Conservation (phyloP, 2,888 invertebrate species). For the Apantesis nais region DNA sequence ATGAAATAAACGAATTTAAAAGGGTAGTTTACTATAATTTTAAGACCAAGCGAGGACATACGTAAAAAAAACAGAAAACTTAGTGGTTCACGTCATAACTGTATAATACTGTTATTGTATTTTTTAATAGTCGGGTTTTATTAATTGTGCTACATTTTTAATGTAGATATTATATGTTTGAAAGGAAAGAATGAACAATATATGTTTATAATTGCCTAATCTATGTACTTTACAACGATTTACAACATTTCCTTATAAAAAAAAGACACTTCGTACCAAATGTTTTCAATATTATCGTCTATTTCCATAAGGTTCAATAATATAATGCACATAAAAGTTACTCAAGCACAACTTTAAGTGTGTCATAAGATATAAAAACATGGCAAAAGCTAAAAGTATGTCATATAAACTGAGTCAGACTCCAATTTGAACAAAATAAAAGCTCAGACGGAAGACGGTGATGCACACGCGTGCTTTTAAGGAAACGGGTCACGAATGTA, state of each 20-base stretch:
- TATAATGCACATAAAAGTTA: neutral
- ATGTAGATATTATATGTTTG: too few relatives aligned
- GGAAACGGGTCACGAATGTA: constrained; percentile 51
- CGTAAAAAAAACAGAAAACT: too few relatives aligned
- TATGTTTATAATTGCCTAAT: neutral
- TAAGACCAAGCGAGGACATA: too few relatives aligned
- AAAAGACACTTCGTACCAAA: neutral
- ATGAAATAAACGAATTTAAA: too few relatives aligned
- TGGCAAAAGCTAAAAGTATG: constrained; percentile 13
- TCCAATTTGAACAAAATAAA: constrained; percentile 26
- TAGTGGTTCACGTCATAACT: too few relatives aligned
- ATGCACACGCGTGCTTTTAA: constrained; percentile 27
- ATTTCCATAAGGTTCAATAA: neutral
- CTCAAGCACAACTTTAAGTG: neutral
- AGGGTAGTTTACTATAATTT: too few relatives aligned
- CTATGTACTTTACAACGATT: neutral
- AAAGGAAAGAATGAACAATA: neutral
- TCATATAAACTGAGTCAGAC: constrained; percentile 14
- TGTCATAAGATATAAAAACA: constrained; percentile 1
- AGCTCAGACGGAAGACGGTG: constrained; percentile 19
- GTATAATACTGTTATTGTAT: too few relatives aligned
- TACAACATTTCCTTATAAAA: neutral
- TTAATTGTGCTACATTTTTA: too few relatives aligned
- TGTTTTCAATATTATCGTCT: neutral
- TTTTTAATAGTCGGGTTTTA: too few relatives aligned